Percentiles rank a stretch among this genome's conserved stretches.
Evolutionary conservation across 1,140 invertebrate species (phyloP).

Genomic region (Meloidogyne floridensis): DNA sequence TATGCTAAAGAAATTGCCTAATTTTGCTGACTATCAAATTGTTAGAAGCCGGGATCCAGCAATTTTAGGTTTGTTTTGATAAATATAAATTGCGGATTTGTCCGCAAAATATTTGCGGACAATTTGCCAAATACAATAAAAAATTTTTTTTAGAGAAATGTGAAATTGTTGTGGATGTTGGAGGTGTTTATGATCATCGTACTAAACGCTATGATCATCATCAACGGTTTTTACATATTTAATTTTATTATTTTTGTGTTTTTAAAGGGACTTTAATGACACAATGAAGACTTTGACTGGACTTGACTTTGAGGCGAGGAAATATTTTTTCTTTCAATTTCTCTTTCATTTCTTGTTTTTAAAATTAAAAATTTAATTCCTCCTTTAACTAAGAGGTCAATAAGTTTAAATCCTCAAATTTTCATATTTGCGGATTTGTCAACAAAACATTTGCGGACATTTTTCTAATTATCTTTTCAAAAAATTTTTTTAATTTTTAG

Average conservation of each 20-base stretch:
- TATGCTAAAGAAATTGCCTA: conserved; percentile 80
- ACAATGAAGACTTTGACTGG: conserved; percentile 6
- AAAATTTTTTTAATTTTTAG: conserved; percentile 56
- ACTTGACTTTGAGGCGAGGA: neutral
- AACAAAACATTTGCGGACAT: conserved; percentile 21
- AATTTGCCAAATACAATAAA: too few species aligned
- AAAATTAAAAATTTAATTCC: conserved; percentile 40
- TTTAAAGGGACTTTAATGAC: conserved; percentile 1
- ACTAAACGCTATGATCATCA: conserved; percentile 89
- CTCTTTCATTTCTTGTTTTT: neutral
- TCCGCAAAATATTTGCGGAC: too few species aligned
- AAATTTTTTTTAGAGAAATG: conserved; percentile 75
- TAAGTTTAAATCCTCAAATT: conserved; percentile 73
- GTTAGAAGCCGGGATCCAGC: conserved; percentile 70
- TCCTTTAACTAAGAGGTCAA: conserved; percentile 67
- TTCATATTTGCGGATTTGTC: conserved; percentile 66
- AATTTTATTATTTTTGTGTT: neutral
- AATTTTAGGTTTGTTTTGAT: conserved; percentile 13
- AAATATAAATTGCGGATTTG: too few species aligned
- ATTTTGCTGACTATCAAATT: conserved; percentile 81
- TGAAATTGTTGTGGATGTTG: conserved; percentile 95
- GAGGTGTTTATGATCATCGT: conserved; percentile 80
- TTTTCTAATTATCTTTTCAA: conserved; percentile 1
- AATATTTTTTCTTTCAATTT: conserved; percentile 11
- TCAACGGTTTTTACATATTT: conserved; percentile 72